phyloP scores from a whole-genome alignment of 2,888 invertebrate species.

The Cacoxenus indagator region DNA sequence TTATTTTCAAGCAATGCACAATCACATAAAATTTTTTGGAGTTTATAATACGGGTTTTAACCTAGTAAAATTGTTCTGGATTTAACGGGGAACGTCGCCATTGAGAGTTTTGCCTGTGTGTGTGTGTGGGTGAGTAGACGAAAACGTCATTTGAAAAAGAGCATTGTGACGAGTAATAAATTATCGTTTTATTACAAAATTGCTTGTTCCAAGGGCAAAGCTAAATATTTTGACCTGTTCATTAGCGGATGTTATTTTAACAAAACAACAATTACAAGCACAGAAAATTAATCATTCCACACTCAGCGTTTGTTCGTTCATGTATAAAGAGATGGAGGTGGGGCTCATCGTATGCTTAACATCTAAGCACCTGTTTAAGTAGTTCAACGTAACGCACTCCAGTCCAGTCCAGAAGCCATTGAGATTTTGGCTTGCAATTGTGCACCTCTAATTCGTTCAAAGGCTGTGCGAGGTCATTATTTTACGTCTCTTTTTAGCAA shows the following conservation, averaged over 20 bases:
- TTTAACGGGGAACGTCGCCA: background rate
- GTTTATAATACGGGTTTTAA: too few species aligned
- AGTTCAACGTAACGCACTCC: background rate
- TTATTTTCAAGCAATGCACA: too few species aligned
- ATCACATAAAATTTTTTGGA: background rate
- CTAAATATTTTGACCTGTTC: background rate
- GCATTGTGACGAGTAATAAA: background rate
- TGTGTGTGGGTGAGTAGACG: background rate
- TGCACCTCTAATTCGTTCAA: background rate
- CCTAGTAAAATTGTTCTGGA: background rate
- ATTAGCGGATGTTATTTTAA: background rate
- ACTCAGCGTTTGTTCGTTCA: too few species aligned
- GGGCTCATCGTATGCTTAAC: too few species aligned
- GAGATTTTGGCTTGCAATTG: background rate
- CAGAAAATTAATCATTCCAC: background rate
- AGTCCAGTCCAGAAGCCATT: background rate
- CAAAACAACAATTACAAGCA: background rate
- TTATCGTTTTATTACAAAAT: too few species aligned
- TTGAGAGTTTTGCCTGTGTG: too few species aligned
- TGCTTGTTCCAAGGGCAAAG: background rate
- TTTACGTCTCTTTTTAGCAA: background rate
- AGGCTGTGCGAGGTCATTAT: slow-evolving; percentile 12
- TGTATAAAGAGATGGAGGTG: too few species aligned
- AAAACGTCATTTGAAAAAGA: background rate
- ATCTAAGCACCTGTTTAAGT: background rate